Base-by-base conservation (phyloP, 2,797 vertebrate species). In the Pipistrellus pipistrellus region DNA sequence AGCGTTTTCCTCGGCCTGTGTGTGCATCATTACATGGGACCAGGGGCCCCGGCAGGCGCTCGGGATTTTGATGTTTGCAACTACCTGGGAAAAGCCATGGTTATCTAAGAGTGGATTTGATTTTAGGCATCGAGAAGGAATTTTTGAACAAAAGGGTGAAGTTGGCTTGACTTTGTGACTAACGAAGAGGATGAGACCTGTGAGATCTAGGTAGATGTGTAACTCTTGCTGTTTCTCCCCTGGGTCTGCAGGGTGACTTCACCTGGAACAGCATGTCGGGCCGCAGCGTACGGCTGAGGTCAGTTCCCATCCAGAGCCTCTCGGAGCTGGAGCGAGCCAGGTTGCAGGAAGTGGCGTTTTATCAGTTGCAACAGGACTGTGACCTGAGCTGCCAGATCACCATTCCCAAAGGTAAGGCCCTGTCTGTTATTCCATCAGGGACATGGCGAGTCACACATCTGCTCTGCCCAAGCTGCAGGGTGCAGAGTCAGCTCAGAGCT, bases 211-310 rank as follows among this genome's bases (percentile, higher is more conserved):
- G 76, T 85, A 64, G 93, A 84, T 85, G 8, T 96, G 90, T 92
- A 88, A 98, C 93, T 23, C 66, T 97, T 97, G 86, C 96, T 97
- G 94, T 97, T 97, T 98, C 97, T 94, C 89, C 96, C 78, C 94
- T 98, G 98, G 95, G 73, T 96, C 98, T 97, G 76, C 95, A 99
- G 99, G 99, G 99, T 97, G 99, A 99, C 97, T 99, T 99, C 98
- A 99, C 99, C 97, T 99, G 99, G 99, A 99, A 98, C 98, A 99
- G 99, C 97, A 98, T 99, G 98, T 99, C 99, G 21, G 99, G 99
- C 96, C 98, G 98, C 93, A 99, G 98, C 0, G 98, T 99, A 95
- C 98, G 98, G 93, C 98, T 99, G 97, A 99, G 99, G 98, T 99
- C 99, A 9, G 99, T 99, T 93, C 98, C 99, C 20, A 98, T 99